phyloP scores from a whole-genome alignment of 2,888 invertebrate genomes.

The Ernsta delagoae region DNA sequence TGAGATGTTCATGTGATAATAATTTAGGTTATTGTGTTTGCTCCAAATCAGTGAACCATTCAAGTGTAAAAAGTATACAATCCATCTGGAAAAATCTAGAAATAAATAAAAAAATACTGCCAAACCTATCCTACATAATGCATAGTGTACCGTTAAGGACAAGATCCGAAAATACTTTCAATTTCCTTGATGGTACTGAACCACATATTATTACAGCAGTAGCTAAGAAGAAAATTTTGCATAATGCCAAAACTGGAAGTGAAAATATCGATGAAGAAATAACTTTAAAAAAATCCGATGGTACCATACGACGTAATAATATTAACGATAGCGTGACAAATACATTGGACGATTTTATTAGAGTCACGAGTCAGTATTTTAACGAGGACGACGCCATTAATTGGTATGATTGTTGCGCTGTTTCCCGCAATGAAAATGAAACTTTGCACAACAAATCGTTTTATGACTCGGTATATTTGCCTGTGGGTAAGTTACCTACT shows the following conservation, averaged over 20 bases:
- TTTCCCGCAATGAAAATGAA: constrained; percentile 40
- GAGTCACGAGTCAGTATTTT: constrained; percentile 40
- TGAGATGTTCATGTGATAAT: constrained; percentile 61
- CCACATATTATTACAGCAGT: not conserved
- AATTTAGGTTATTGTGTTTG: constrained; percentile 58
- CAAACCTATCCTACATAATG: constrained; percentile 62
- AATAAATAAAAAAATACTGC: constrained; percentile 42
- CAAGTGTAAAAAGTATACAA: constrained; percentile 51
- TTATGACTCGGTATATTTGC: constrained; percentile 51
- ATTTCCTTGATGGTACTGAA: constrained; percentile 26
- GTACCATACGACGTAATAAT: constrained; percentile 43
- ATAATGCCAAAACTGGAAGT: constrained; percentile 24
- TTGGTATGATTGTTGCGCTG: constrained; percentile 32
- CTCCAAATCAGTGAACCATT: constrained; percentile 55
- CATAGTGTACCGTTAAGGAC: constrained; percentile 42
- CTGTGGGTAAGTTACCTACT: constrained; percentile 44
- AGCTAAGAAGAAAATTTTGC: constrained; percentile 10
- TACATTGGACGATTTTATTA: constrained; percentile 48
- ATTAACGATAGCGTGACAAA: constrained; percentile 44
- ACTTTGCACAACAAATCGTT: constrained; percentile 44
- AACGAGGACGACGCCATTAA: constrained; percentile 38
- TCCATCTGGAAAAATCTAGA: constrained; percentile 55
- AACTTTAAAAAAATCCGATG: constrained; percentile 50
- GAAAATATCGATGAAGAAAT: constrained; percentile 47
- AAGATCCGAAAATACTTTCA: constrained; percentile 38